Base-by-base conservation (phyloP, 2,113 vertebrate genomes). In the Geococcyx californianus region DNA sequence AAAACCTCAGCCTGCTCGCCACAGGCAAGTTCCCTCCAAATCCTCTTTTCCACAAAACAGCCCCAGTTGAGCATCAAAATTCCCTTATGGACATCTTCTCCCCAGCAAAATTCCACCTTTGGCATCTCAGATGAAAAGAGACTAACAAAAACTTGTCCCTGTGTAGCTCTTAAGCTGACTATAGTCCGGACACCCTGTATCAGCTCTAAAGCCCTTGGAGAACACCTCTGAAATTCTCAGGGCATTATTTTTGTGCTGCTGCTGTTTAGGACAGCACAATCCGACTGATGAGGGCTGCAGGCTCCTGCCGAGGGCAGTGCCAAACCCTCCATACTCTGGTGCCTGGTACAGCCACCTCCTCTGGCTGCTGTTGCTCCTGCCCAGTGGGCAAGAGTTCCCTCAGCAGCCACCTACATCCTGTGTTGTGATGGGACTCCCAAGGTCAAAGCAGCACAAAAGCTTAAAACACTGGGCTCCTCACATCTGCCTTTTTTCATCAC, bases 101-200 rank as follows among this genome's bases (percentile, higher is more conserved):
- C 42, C 45, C 12, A 51, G 42, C 16, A 75, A 92, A 96, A 92
- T 40, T 38, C 20, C 38, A 70, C 33, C 6, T 79, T 68, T 5
- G 3, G 33, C 33, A 74, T 23, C 21, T 84, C 24, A 23, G 9
- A 17, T 38, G 29, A n/a, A 69, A 93, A 67, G 7, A 59, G 10
- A 16, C 25, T 36, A 62, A 76, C 6, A 76, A 76, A 76, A 83
- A 33, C 3, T 63, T 1, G 0, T 52, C 13, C 33, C 52, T 28
- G 18, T 0, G 0, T 81, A 1, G 6, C 42, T 88, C 33, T 54
- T n/a, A 63, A 86, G 56, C 20, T 0, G 0, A 9, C 42, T 40
- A 29, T 18, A 56, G 12, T 51, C 81, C 72, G 44, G 51, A 79
- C 20, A 6, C 55, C 9, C 60, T 16, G 23, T 3, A 8, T 45